Evolutionary conservation across 1,140 invertebrate species (phyloP).

Genomic region (Psilanteris sp.): DNA sequence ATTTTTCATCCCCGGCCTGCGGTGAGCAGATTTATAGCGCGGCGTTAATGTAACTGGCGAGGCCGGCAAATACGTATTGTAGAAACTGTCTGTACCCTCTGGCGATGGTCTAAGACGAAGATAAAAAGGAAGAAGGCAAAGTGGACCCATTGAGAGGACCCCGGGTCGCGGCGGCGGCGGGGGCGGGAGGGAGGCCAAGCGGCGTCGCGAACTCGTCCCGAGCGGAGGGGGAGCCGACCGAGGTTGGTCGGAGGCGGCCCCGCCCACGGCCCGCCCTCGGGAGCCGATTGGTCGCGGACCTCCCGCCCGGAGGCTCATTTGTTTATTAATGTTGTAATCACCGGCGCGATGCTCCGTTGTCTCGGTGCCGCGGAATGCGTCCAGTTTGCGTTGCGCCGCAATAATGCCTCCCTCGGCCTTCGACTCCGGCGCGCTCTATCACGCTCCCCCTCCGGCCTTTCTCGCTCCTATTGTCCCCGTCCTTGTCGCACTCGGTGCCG

Average conservation of each 20-base stretch:
- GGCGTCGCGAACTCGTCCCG: conserved; percentile 44
- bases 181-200: conserved; percentile 48
- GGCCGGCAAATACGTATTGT: conserved; percentile 53
- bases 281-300: conserved; percentile 73
- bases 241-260: conserved; percentile 73
- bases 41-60: conserved; percentile 55
- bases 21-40: conserved; percentile 60
- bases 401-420: conserved; percentile 53
- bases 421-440: conserved; percentile 62
- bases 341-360: conserved; percentile 76
- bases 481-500: conserved; percentile 34
- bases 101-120: conserved; percentile 58
- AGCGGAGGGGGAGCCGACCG: conserved; percentile 42
- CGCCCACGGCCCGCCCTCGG: conserved; percentile 75
- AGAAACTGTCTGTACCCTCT: conserved; percentile 57
- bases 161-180: conserved; percentile 24
- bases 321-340: conserved; percentile 81
- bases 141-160: conserved; percentile 47
- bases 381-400: conserved; percentile 70
- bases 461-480: conserved; percentile 42
- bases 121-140: conserved; percentile 49
- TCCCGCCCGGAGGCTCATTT: conserved; percentile 79
- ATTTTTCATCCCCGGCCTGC: conserved; percentile 57
- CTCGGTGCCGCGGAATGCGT: conserved; percentile 73
- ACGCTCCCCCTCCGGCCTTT: conserved; percentile 45